Base-by-base conservation (phyloP, 2,113 vertebrate genomes). In the Cervus canadensis region DNA sequence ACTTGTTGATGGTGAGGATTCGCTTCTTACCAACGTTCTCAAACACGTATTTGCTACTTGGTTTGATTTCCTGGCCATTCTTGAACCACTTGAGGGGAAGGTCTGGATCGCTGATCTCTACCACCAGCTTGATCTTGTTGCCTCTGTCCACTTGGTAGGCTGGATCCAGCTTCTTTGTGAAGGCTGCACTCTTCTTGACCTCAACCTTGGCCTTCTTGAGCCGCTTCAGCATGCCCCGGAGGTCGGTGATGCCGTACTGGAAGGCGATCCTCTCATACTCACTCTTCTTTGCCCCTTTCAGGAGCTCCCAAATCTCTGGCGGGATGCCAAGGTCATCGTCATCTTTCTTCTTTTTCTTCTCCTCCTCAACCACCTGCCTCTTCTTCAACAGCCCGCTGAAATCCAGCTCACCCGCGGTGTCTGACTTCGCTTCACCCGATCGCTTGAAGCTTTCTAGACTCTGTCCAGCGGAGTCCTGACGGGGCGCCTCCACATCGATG, bases 221-320 rank as follows among this genome's bases (percentile, higher is more conserved):
- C 79, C 99, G 98, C 92, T 99, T 99, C 52, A 99, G 98, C 99
- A 99, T 99, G 96, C 99, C 99, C 2, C 99, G 98, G 54, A 99
- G 99, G 98, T 99, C 99, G 0, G 99, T 99, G 98, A 99, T 99
- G 94, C 99, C 99, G 0, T 99, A 99, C 98, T 99, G 98, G 81
- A 99, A 99, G 95, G 99, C 99, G 1, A 99, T 99, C 96, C 98
- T 99, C 99, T 99, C 99, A 0, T 99, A 99, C 98, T 99, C 99
- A 6, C 99, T 99, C 87, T 99, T 99, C 97, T 99, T 99, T 0
- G 99, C 99, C 0, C 95, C 98, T 0, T 95, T 98, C 98, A 99
- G 99, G 87, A 99, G 96, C 97, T 99, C 99, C 21, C 99, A 99
- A 98, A 99, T 99, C 30, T 99, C 99, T 2, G 99, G 99, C 0